Evolutionary conservation across 2,113 vertebrate genomes (phyloP).

Genomic region (Antechinus stuartii): DNA sequence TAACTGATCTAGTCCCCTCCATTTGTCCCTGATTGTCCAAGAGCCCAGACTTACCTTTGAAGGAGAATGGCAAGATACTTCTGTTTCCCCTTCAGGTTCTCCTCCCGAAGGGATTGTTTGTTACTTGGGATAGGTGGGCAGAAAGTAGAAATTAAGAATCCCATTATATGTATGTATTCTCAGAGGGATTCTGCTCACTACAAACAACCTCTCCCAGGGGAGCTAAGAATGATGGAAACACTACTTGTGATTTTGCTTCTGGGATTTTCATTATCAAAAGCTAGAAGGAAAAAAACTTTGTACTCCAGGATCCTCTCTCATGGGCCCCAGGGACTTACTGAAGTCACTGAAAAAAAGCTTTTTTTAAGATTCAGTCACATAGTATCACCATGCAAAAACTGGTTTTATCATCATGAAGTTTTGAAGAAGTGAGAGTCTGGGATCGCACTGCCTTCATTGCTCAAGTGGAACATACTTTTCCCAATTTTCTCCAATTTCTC

Average conservation of each 20-base stretch:
- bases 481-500: background rate
- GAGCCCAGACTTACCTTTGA: background rate
- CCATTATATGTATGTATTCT: background rate
- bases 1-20: background rate
- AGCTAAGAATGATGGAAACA: background rate
- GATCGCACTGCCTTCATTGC: background rate
- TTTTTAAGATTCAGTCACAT: background rate
- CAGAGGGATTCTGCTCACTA: background rate
- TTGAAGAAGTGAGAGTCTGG: background rate
- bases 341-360: background rate
- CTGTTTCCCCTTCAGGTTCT: background rate
- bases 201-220: background rate
- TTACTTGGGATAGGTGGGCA: background rate
- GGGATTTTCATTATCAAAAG: background rate
- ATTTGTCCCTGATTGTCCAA: background rate
- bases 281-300: background rate
- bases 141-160: background rate
- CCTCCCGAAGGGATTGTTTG: background rate
- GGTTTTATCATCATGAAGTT: background rate
- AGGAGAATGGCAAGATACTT: background rate
- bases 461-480: background rate
- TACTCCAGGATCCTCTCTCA: background rate
- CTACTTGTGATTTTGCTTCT: background rate
- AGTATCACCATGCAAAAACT: background rate
- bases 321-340: background rate